Conservation (phyloP, 2,888 invertebrate genomes). For the Lithodes maja region DNA sequence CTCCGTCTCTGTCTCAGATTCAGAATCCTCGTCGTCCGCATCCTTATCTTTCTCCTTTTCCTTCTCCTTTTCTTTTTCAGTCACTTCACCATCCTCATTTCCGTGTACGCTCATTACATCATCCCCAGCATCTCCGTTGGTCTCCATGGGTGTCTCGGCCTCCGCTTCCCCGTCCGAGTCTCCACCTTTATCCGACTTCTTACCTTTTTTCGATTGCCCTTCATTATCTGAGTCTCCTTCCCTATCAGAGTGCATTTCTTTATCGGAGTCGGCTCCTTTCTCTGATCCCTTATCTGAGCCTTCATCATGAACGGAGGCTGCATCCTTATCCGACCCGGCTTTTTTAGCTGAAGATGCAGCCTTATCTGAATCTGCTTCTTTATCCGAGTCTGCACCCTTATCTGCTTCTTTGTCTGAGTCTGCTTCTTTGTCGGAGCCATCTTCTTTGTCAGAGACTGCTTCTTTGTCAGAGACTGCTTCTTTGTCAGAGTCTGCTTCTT, state of each 20-base stretch:
- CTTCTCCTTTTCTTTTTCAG: slow-evolving; percentile 51
- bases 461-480: slow-evolving; percentile 36
- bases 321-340: not conserved
- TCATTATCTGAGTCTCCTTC: not conserved
- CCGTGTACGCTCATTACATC: slow-evolving; percentile 42
- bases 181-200: no score
- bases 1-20: slow-evolving; percentile 74
- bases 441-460: not conserved
- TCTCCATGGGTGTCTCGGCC: slow-evolving; percentile 72
- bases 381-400: not conserved
- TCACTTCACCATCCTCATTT: slow-evolving; percentile 74
- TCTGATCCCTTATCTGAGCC: not conserved
- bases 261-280: not conserved
- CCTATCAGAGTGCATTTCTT: slow-evolving; percentile 22
- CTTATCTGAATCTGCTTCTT: slow-evolving; percentile 44
- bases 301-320: slow-evolving; percentile 34
- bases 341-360: slow-evolving; percentile 17
- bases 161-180: not conserved
- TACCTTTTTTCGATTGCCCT: not conserved
- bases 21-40: slow-evolving; percentile 72
- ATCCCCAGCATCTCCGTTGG: slow-evolving; percentile 53
- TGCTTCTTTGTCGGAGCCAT: slow-evolving; percentile 33
- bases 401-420: not conserved
- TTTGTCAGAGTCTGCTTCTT: slow-evolving; percentile 22
- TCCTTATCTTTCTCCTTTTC: slow-evolving; percentile 74